A percentile compares a stretch with the other conserved stretches of the same genome.
Conservation (phyloP, 2,888 invertebrate species). For the Xylophagus ater region DNA sequence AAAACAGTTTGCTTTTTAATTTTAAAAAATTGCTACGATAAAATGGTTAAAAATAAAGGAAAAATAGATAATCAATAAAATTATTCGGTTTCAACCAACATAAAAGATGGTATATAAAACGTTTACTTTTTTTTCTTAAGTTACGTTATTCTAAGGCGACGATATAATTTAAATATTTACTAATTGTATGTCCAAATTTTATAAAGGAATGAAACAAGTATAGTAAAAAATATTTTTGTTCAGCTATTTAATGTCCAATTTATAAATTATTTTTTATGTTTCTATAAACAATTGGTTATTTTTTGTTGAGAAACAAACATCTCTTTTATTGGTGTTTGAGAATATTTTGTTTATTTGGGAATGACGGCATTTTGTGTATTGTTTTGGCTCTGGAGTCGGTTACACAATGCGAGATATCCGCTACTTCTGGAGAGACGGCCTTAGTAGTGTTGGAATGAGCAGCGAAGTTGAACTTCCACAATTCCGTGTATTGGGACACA, state of each 20-base stretch:
- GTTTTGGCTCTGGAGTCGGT: conserved; percentile 58
- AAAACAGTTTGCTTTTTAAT: conserved; percentile 20
- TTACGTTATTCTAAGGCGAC: too few species aligned
- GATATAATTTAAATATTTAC: too few species aligned
- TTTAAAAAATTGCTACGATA: too few species aligned
- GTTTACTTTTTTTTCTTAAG: too few species aligned
- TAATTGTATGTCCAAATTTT: too few species aligned
- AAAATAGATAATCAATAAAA: too few species aligned
- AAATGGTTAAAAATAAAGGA: too few species aligned
- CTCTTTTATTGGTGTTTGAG: conserved; percentile 15
- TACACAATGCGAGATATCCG: conserved; percentile 96
- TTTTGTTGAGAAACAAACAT: conserved; percentile 9
- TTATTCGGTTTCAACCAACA: too few species aligned
- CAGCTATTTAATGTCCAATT: conserved; percentile 5
- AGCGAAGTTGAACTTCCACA: conserved; percentile 92
- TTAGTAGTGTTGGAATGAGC: conserved; percentile 89
- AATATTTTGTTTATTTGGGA: conserved; percentile 24
- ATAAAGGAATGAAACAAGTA: too few species aligned
- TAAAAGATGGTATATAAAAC: too few species aligned
- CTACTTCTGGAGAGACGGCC: conserved; percentile 91
- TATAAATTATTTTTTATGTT: background rate
- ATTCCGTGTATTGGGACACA: conserved; percentile 93
- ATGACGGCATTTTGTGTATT: conserved; percentile 30
- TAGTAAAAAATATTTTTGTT: too few species aligned
- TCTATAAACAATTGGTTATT: background rate